Percentiles rank a stretch among this genome's conserved stretches.
Conservation (phyloP, 23 tunicate species). For the Corella eumyota region DNA sequence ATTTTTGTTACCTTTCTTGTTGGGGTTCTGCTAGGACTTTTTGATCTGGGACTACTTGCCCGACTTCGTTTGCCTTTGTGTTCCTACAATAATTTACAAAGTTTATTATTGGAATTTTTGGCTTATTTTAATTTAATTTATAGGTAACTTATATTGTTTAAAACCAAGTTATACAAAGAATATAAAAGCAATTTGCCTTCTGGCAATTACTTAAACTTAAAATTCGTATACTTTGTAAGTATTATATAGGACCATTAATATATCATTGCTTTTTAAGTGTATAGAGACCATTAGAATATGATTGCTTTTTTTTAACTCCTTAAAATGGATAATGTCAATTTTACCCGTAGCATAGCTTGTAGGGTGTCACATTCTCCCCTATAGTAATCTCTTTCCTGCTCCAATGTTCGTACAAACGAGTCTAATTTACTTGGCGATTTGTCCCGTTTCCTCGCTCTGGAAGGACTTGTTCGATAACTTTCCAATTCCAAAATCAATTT, state of each 20-base stretch:
- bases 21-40: slow-evolving; percentile 23
- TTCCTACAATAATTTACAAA: slow-evolving; percentile 26
- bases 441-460: slow-evolving; percentile 43
- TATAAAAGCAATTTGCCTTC: too few relatives aligned
- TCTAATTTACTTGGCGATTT: slow-evolving; percentile 66
- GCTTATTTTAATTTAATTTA: too few relatives aligned
- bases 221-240: too few relatives aligned
- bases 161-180: too few relatives aligned
- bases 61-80: slow-evolving; percentile 8
- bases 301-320: too few relatives aligned
- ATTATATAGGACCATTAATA: too few relatives aligned
- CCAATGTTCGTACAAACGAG: slow-evolving; percentile 66
- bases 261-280: too few relatives aligned
- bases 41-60: slow-evolving; percentile 20
- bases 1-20: slow-evolving; percentile 9
- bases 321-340: too few relatives aligned
- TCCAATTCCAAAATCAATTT: slow-evolving; percentile 69
- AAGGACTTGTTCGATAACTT: slow-evolving; percentile 44
- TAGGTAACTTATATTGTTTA: too few relatives aligned
- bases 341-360: slow-evolving; percentile 55
- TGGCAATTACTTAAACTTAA: too few relatives aligned
- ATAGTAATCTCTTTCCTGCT: slow-evolving; percentile 88
- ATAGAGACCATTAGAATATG: too few relatives aligned
- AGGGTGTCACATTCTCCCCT: slow-evolving; percentile 73
- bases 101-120: too few relatives aligned